phyloP scores from a whole-genome alignment of 1,140 invertebrate genomes.

The Camponotus floridanus region DNA sequence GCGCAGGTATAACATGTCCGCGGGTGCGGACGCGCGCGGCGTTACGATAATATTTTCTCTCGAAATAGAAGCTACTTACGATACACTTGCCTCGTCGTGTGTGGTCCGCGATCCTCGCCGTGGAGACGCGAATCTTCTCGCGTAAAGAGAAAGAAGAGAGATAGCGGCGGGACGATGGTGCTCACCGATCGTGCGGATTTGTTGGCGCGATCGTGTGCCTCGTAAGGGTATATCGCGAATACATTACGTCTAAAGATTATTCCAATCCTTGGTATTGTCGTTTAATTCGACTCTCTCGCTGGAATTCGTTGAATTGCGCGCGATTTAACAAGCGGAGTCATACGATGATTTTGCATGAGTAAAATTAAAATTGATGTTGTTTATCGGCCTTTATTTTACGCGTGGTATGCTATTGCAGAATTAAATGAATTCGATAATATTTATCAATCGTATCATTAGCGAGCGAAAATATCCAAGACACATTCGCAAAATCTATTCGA shows the following conservation, averaged over 20 bases:
- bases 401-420: background rate
- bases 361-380: background rate
- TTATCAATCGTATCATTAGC: too few relatives aligned
- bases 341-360: background rate
- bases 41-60: conserved; percentile 78
- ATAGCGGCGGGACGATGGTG: conserved; percentile 36
- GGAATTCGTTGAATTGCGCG: conserved; percentile 10
- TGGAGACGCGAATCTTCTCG: conserved; percentile 28
- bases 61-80: conserved; percentile 78
- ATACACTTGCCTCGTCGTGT: conserved; percentile 69
- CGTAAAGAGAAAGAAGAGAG: conserved; percentile 17
- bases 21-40: conserved; percentile 59
- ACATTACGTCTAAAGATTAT: conserved; percentile 22
- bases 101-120: conserved; percentile 63
- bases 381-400: background rate
- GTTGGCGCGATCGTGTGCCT: conserved; percentile 35
- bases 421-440: background rate
- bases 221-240: conserved; percentile 25
- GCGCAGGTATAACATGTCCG: conserved; percentile 42
- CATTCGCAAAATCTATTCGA: background rate
- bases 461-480: too few relatives aligned
- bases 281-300: conserved; percentile 10
- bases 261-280: background rate
- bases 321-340: conserved; percentile 6
- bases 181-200: conserved; percentile 19